phyloP scores from a whole-genome alignment of 1,140 invertebrate species.

The Scaptodrosophila lebanonensis region DNA sequence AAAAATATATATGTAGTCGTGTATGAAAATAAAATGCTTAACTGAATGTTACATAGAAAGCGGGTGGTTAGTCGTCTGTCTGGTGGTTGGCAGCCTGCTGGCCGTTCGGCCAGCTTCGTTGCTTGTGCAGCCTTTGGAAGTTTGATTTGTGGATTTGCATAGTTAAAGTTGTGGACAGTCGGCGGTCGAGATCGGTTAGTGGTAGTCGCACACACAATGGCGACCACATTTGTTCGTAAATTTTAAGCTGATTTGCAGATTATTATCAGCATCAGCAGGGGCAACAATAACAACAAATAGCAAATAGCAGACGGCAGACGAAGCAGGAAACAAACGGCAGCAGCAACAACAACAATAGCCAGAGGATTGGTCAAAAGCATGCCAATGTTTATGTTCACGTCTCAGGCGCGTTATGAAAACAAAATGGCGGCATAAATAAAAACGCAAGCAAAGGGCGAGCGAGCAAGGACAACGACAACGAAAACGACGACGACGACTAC shows the following conservation, averaged over 20 bases:
- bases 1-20: too few relatives aligned
- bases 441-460: too few relatives aligned
- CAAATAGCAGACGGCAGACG: neutral
- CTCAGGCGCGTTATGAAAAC: too few relatives aligned
- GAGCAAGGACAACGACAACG: too few relatives aligned
- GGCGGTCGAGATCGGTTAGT: conserved; percentile 25
- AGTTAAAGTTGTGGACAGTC: conserved; percentile 39
- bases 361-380: too few relatives aligned
- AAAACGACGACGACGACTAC: too few relatives aligned
- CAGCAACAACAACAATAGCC: conserved; percentile 9
- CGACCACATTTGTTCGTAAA: conserved; percentile 35
- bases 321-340: neutral
- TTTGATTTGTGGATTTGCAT: conserved; percentile 56
- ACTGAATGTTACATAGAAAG: conserved; percentile 31
- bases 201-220: too few relatives aligned
- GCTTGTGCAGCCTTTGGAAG: conserved; percentile 22
- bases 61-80: neutral
- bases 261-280: conserved; percentile 40
- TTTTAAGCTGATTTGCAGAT: conserved; percentile 63
- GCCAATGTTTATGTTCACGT: too few relatives aligned
- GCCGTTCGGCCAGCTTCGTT: neutral
- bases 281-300: conserved; percentile 11
- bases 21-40: conserved; percentile 33
- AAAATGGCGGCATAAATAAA: too few relatives aligned
- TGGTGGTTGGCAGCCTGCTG: neutral